Evolutionary conservation across 2,888 invertebrate species (phyloP).

Genomic region (Trissolcus japonicus): DNA sequence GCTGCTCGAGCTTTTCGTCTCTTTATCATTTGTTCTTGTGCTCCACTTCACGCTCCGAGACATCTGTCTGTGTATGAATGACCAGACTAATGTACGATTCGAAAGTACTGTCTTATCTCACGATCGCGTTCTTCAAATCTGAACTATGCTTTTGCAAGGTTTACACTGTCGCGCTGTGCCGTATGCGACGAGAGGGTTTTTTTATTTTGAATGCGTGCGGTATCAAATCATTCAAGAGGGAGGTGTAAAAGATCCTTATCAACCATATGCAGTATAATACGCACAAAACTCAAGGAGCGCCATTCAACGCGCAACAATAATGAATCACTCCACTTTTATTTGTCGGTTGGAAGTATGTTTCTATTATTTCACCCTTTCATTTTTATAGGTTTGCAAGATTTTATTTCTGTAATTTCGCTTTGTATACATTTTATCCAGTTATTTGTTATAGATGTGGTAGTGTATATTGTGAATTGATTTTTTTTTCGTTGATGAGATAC

Average conservation of each 20-base stretch:
- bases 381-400: too few species aligned
- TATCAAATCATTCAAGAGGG: constrained; percentile 24
- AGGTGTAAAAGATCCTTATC: constrained; percentile 27
- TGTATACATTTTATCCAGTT: too few species aligned
- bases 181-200: constrained; percentile 2
- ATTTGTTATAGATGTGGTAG: too few species aligned
- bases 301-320: not conserved
- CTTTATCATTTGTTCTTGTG: constrained; percentile 47
- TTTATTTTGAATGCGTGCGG: constrained; percentile 23
- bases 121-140: constrained; percentile 27
- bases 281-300: not conserved
- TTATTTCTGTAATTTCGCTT: too few species aligned
- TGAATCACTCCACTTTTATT: not conserved
- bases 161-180: constrained; percentile 24
- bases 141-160: constrained; percentile 31
- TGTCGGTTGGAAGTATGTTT: not conserved
- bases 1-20: constrained; percentile 58
- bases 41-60: constrained; percentile 39
- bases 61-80: constrained; percentile 21
- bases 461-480: too few species aligned
- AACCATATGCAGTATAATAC: constrained; percentile 2
- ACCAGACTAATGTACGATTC: constrained; percentile 20
- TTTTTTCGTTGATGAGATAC: not conserved
- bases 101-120: constrained; percentile 38
- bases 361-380: not conserved